phyloP scores from a whole-genome alignment of 2,797 vertebrate species.

The Coranthus polyacanthus region DNA sequence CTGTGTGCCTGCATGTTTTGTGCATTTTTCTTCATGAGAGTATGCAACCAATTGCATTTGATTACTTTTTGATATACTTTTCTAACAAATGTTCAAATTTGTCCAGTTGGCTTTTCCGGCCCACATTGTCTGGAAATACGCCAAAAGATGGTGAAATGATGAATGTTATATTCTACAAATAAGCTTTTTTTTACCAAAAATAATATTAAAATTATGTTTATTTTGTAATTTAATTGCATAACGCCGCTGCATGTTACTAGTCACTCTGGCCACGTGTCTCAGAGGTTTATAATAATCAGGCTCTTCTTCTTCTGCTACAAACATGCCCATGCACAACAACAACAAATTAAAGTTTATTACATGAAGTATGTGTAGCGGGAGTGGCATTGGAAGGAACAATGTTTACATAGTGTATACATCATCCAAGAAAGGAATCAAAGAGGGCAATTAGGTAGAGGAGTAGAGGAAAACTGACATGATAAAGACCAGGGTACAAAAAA shows the following conservation, averaged over 20 bases:
- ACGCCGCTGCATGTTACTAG: too few species aligned
- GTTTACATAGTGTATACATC: constrained; percentile 11
- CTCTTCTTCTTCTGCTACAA: constrained; percentile 15
- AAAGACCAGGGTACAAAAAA: constrained; percentile 29
- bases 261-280: constrained; percentile 17
- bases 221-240: too few species aligned
- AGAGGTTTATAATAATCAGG: constrained; percentile 11
- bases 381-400: constrained; percentile 5
- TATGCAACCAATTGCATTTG: too few species aligned
- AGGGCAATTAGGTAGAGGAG: constrained; percentile 29
- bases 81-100: too few species aligned
- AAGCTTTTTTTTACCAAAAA: too few species aligned
- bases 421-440: constrained; percentile 33
- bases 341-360: constrained; percentile 23
- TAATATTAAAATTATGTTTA: too few species aligned
- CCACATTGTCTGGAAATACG: too few species aligned
- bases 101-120: too few species aligned
- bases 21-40: constrained; percentile 18
- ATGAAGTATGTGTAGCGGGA: constrained; percentile 37
- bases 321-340: constrained; percentile 17
- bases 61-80: too few species aligned
- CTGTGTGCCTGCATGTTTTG: constrained; percentile 35
- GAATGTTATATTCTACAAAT: too few species aligned
- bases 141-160: too few species aligned
- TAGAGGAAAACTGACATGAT: constrained; percentile 41